Evolutionary conservation across 2,113 vertebrate genomes (phyloP), one percentile per base, ranked within the genome.

Genomic region (Stegastes partitus): DNA sequence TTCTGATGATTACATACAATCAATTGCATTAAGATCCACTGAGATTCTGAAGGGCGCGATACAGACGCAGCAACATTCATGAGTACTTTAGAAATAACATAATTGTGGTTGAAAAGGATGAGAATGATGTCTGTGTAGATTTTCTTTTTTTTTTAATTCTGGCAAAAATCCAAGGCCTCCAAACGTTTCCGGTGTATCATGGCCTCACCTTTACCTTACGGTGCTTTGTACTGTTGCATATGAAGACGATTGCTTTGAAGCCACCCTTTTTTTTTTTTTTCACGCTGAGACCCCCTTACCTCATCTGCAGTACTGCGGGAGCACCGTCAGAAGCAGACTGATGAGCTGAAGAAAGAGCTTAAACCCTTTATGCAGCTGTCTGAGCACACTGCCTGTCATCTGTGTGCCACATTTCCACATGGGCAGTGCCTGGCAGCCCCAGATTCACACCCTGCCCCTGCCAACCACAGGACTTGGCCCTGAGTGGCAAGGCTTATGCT

Each of bases 301-400:
- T 88, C 84, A 74, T 84, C 72, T 74, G 55, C 66, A 61, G 51
- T 10, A 68, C 55, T 80, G 65, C 63, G 74, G 77, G 47, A 72
- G 65, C 67, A 61, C 72, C 74, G 82, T 83, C 68, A 80, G 70
- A 80, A 77, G 50, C 71, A 81, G 59, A 79, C 67, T 75, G 66
- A 77, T 71, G 71, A 76, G 53, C 42, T 25, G 57, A 76, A 75
- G 79, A 80, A 87, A 66, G 83, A 83, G 67, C 58, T 55, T 78
- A 87, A 87, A 87, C 80, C 76, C 82, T 86, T 89, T 81, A 80
- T 85, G 70, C 84, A 89, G 89, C 84, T 86, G 84, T 86, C 85
- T 85, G 82, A 91, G 73, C 83, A 81, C 81, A 90, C 87, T 79
- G 84, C 77, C 77, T 87, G 82, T 91, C 89, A 90, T 90, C 75